Evolutionary conservation across 2,113 vertebrate genomes (phyloP).

Genomic region (Takifugu bimaculatus): DNA sequence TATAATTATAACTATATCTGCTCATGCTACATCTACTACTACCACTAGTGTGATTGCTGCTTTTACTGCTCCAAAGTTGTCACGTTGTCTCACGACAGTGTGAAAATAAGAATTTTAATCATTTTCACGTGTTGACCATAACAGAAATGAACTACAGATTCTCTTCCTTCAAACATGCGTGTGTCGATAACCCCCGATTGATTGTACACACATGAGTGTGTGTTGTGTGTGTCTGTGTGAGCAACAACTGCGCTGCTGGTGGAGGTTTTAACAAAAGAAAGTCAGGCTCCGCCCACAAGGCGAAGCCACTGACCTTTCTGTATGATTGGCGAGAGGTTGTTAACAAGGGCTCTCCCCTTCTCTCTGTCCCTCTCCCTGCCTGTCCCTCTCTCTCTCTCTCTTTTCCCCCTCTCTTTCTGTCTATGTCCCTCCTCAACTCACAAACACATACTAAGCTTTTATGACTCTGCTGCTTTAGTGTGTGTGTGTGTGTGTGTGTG

Average conservation of each 20-base stretch:
- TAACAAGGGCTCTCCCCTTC: no score
- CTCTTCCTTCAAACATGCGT: not conserved
- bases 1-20: no score
- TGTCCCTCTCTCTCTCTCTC: no score
- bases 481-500: slow-evolving; percentile 21
- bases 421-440: not conserved
- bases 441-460: slow-evolving; percentile 7
- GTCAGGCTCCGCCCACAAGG: slow-evolving; percentile 37
- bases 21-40: no score
- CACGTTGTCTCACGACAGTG: no score
- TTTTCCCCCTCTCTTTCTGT: no score
- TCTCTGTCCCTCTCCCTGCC: no score
- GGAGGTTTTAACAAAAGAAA: slow-evolving; percentile 58
- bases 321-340: not conserved
- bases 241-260: slow-evolving; percentile 48
- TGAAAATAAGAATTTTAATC: no score
- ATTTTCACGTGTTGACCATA: slow-evolving; percentile 4
- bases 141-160: slow-evolving; percentile 21
- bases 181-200: not conserved
- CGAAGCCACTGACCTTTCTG: slow-evolving; percentile 33
- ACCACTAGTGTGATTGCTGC: not conserved
- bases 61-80: no score
- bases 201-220: not conserved
- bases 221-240: slow-evolving; percentile 52
- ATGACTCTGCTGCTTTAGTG: slow-evolving; percentile 37